Conservation (phyloP, 2,113 vertebrate genomes). For the Aegithalos caudatus region DNA sequence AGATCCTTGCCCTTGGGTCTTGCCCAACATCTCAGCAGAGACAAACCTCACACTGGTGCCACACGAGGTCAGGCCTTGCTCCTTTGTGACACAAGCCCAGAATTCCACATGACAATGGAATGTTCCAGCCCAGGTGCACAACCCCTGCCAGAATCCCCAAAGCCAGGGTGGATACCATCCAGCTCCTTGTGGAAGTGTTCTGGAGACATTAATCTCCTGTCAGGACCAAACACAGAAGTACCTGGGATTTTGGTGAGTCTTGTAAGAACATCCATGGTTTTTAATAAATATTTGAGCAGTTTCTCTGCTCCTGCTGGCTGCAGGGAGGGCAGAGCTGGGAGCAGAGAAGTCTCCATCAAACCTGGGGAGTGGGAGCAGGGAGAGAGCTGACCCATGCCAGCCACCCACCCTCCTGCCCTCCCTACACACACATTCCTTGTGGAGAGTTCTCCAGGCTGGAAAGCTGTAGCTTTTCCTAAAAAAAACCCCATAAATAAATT, state of each 20-base stretch:
- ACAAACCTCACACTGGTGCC: fast-evolving
- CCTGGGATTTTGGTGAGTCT: not conserved
- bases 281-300: not conserved
- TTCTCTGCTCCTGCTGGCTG: not conserved
- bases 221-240: not conserved
- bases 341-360: not conserved
- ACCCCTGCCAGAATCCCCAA: not conserved
- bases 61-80: fast-evolving
- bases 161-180: not conserved
- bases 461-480: not conserved
- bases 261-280: not conserved
- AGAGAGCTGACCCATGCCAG: not conserved
- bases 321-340: not conserved
- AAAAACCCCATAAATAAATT: not conserved
- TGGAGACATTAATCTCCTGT: not conserved
- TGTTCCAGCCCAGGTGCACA: not conserved
- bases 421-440: not conserved
- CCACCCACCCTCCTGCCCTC: not conserved
- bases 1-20: too few relatives aligned
- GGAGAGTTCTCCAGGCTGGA: not conserved
- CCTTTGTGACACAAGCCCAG: not conserved
- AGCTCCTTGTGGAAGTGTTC: not conserved
- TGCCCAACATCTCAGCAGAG: not conserved
- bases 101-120: not conserved
- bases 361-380: not conserved